phyloP scores from a whole-genome alignment of 2,113 vertebrate genomes.

The Daboia siamensis region DNA sequence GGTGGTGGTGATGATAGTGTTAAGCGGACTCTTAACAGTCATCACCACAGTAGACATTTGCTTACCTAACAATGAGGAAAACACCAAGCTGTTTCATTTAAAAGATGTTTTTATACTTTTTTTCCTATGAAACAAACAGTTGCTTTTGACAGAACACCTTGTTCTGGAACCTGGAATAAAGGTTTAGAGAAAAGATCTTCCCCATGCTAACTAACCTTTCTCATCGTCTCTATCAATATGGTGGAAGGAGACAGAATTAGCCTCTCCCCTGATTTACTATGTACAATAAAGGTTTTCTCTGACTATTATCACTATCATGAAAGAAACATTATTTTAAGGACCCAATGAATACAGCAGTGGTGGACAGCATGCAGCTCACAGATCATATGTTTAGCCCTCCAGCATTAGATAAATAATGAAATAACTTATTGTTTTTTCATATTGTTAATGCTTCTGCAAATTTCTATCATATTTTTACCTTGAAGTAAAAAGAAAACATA shows the following conservation, averaged over 20 bases:
- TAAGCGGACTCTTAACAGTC: not conserved
- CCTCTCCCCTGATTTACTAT: not conserved
- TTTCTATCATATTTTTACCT: not conserved
- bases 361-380: not conserved
- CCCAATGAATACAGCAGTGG: not conserved
- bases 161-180: not conserved
- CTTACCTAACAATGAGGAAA: not conserved
- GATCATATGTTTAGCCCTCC: not conserved
- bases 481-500: not conserved
- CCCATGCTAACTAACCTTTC: not conserved
- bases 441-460: too few species aligned
- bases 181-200: not conserved
- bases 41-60: not conserved
- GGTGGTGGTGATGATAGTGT: not conserved
- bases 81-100: not conserved
- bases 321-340: not conserved
- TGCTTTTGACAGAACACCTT: not conserved
- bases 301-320: not conserved
- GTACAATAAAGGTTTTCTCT: not conserved
- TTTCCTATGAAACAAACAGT: not conserved
- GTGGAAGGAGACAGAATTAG: not conserved
- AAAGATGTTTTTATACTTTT: not conserved
- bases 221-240: not conserved
- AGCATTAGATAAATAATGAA: not conserved
- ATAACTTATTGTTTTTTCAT: not conserved